phyloP scores from a whole-genome alignment of 2,113 vertebrate genomes.

The Seriola rivoliana region DNA sequence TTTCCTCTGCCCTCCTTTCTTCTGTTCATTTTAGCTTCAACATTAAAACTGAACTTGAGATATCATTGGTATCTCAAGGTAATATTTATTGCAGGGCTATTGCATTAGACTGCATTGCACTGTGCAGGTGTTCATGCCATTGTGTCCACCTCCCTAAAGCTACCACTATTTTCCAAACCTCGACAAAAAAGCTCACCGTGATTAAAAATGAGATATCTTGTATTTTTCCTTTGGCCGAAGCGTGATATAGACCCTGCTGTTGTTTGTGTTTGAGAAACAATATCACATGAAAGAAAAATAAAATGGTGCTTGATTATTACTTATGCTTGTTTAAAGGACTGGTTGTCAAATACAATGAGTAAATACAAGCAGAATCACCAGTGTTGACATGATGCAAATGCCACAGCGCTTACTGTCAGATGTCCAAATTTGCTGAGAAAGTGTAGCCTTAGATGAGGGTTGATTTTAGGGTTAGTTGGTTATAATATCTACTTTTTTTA shows the following conservation, averaged over 20 bases:
- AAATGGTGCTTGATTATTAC: conserved; percentile 70
- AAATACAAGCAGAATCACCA: conserved; percentile 55
- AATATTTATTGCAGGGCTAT: not conserved
- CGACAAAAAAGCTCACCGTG: conserved; percentile 12
- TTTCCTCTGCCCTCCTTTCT: not conserved
- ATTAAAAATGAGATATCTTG: conserved; percentile 30
- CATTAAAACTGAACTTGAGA: not conserved
- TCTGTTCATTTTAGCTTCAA: not conserved
- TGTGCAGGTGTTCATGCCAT: conserved; percentile 31
- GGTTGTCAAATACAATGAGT: conserved; percentile 59
- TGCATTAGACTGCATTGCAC: not conserved
- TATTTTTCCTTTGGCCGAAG: conserved; percentile 37
- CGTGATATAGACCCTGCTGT: conserved; percentile 61
- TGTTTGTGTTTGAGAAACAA: conserved; percentile 76
- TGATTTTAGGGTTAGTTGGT: conserved; percentile 12
- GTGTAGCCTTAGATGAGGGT: not conserved
- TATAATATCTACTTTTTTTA: not conserved
- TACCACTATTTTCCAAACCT: conserved; percentile 6
- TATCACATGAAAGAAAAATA: conserved; percentile 59
- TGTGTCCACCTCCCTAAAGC: conserved; percentile 19
- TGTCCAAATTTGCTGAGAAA: conserved; percentile 56
- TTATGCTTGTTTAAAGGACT: conserved; percentile 67
- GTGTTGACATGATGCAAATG: conserved; percentile 64
- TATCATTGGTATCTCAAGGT: not conserved
- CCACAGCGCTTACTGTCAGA: conserved; percentile 55